These are phyloP conservation scores for Rhinogobio ventralis DNA, from an alignment of 2,797 vertebrate genomes.

Conservation along the genomic window DNA sequence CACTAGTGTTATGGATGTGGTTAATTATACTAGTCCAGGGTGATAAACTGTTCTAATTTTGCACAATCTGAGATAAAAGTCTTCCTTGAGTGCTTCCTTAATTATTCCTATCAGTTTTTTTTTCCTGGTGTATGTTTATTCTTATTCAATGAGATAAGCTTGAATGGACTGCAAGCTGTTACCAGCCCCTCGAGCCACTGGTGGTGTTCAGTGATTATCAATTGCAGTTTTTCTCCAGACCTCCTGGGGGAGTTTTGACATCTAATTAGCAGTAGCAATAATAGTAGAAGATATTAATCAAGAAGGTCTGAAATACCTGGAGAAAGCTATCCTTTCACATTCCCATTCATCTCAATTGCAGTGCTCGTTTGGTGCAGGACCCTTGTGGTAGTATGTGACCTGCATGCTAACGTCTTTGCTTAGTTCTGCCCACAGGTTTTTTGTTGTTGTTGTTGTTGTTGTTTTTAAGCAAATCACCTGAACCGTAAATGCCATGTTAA, in stretches of 20 bases:
- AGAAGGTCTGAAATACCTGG: conserved; percentile 14
- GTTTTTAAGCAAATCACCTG: neutral
- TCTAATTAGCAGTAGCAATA: conserved; percentile 48
- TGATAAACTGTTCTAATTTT: conserved; percentile 55
- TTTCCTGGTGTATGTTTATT: conserved; percentile 48
- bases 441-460: no score
- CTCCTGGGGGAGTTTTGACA: conserved; percentile 52
- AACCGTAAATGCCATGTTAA: conserved; percentile 16
- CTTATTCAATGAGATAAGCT: conserved; percentile 55
- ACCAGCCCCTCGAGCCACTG: conserved; percentile 41
- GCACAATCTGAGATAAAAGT: conserved; percentile 42
- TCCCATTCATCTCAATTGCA: conserved; percentile 3
- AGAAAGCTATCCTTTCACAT: neutral
- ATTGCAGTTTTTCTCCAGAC: conserved; percentile 44
- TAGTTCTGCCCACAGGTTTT: neutral
- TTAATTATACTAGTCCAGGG: conserved; percentile 44
- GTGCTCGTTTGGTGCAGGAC: neutral
- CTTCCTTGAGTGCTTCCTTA: conserved; percentile 46
- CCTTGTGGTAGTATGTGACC: neutral
- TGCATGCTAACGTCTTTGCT: neutral
- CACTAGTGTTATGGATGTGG: conserved; percentile 50
- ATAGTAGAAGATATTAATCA: conserved; percentile 34
- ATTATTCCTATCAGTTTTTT: conserved; percentile 53
- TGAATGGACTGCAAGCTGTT: conserved; percentile 57
- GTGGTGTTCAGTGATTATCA: conserved; percentile 48